Base-by-base conservation (phyloP, 1,140 invertebrate genomes). In the Drosophila orena region DNA sequence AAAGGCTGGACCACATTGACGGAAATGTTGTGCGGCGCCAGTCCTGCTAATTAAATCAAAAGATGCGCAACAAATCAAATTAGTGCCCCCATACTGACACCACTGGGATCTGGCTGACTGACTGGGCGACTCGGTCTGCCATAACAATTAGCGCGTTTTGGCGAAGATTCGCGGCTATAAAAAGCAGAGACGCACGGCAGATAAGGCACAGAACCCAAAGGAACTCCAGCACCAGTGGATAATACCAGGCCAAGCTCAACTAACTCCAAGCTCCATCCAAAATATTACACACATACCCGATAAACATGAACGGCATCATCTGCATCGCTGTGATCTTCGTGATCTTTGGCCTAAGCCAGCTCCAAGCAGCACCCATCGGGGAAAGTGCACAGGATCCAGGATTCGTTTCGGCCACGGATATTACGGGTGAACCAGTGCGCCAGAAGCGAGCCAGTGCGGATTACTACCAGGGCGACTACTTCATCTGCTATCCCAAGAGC, bases 401-500 rank as follows among this genome's bases (percentile, higher is more conserved):
- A 20, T 68, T 84, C 22, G 42, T 54, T 17, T 86, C 83, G 17
- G 17, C 61, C n/a, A 57, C 44, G 2, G 83, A 88, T 22, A 64
- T 88, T 2, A 88, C 60, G 8, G 83, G 83, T 0, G 61, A 83
- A 22, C 62, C 65, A 8, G 84, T 88, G 55, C 76, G 84, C 0
- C 52, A 57, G 20, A 88, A 79, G 22, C 83, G 84, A 5, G 46
- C 74, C 24, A 81, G 60, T 52, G 42, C 49, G 40, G 70, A 70
- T 30, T 77, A 77, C n/a, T 77, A 77, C 42, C 59, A 52, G 8
- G 53, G 71, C 11, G 83, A 86, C 55, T 83, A 79, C 30, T 86
- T 65, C 35, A 88, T 86, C 42, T 86, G 83, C 27, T 86, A 86
- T 58, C 83, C 83, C n/a, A 86, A 77, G 66, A 88, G 84, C 46